phyloP scores from a whole-genome alignment of 1,140 invertebrate genomes.

The Leguminivora glycinivorella region DNA sequence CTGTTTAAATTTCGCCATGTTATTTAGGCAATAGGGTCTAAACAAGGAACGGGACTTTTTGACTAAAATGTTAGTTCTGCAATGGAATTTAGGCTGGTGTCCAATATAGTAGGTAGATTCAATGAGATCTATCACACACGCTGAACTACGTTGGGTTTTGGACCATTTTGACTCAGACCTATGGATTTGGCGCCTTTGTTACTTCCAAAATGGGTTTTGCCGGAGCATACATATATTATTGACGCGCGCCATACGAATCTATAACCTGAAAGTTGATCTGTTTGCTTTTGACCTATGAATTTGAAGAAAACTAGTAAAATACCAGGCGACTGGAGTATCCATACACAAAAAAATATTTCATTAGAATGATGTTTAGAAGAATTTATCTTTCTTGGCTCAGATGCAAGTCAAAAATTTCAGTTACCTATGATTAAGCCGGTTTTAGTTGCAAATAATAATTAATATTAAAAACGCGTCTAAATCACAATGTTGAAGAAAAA shows the following conservation, averaged over 20 bases:
- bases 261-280: not conserved
- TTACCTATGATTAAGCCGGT: not conserved
- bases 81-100: too few relatives aligned
- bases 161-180: too few relatives aligned
- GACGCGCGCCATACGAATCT: slow-evolving; percentile 4
- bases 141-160: too few relatives aligned
- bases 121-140: too few relatives aligned
- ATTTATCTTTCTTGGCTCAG: not conserved
- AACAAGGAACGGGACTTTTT: too few relatives aligned
- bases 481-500: not conserved
- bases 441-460: not conserved
- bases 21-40: too few relatives aligned
- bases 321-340: not conserved
- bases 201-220: too few relatives aligned
- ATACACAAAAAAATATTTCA: not conserved
- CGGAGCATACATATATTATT: too few relatives aligned
- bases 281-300: not conserved
- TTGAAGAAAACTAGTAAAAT: not conserved
- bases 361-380: not conserved
- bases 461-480: not conserved
- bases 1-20: too few relatives aligned
- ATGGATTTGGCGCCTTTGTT: too few relatives aligned
- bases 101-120: too few relatives aligned
- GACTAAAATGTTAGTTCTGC: too few relatives aligned
- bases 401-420: not conserved